Evolutionary conservation across 2,797 vertebrate genomes (phyloP), one percentile per base, ranked within the genome.

Genomic region (Malurus splendens): DNA sequence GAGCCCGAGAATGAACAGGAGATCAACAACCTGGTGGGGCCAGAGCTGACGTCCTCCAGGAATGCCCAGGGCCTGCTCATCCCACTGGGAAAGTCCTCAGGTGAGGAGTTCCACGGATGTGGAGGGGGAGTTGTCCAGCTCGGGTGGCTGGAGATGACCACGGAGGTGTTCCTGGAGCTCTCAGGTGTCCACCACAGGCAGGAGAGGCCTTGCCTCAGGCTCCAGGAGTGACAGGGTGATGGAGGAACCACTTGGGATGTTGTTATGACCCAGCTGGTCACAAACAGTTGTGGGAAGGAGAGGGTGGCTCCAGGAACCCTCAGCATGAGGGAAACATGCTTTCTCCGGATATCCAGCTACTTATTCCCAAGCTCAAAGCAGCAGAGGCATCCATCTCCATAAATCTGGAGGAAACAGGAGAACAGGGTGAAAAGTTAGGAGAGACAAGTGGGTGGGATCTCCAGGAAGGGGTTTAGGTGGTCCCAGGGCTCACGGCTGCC

Each of bases 1-100:
- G 97, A 97, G 52, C 95, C 96, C 0, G 97, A 97, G 54, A 96
- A 97, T 1, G 96, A 96, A 39, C 97, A 98, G 61, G 98, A 99
- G 91, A 98, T 97, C 14, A 98, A 98, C 0, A 98, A 99, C 92
- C 96, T 99, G 36, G 96, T 99, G 76, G 99, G 99, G 9, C 98
- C 98, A 0, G 99, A 99, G 86, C 96, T 99, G 91, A 99, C 98
- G 0, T 98, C 98, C 36, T 94, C 98, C 71, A 97, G 97, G 90
- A 98, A 97, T 0, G 93, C 97, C 3, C 98, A 98, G 9, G 97
- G 98, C 89, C 97, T 99, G 97, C 96, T 98, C 71, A 98, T 99
- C 79, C 98, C 98, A 0, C 96, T 99, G 86, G 98, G 98, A 68
- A 98, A 96, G 94, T 98, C 98, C 60, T 97, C 98, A 80, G 99